Base-by-base conservation (phyloP, 2,888 invertebrate species). In the Parnassius mnemosyne region DNA sequence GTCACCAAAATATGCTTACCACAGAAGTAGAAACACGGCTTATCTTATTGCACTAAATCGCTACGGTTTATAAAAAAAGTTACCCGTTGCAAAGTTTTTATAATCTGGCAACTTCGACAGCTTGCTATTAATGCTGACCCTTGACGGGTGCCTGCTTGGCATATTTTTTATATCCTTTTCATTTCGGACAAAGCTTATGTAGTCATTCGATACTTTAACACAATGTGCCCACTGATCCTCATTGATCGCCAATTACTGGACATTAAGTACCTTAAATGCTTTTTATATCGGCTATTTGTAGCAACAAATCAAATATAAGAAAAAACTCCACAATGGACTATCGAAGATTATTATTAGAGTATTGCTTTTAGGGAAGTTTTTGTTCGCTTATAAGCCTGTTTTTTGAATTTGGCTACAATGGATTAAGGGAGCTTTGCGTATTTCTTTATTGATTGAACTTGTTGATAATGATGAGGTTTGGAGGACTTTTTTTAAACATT, bases 191-290 rank as follows among this genome's bases (percentile, higher is more conserved):
- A 89, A 83, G 71, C 80, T 70, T 72, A 65, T 64, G 56, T 68
- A 72, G 78, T 80, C 74, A 83, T 84, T 84, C 85, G 84, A 84
- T 87, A 82, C 79, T 83, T 80, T 80, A 79, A 77, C 81, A 91
- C 91, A 91, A 91, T 91, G 89, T 87, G 73, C 91, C 91, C 91
- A 91, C 87, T 89, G 91, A 91, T 90, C 90, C 90, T 89, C 87
- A 91, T 90, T 91, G 89, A 91, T 88, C 89, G 89, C 89, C 91
- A 90, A 91, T 91, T 91, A 91, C 91, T 84, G 90, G 91, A 91
- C 91, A 90, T 90, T 89, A 90, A 91, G 91, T 90, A 90, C 89
- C 89, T 89, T 78, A 83, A 88, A 85, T 83, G 89, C 88, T 82
- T 88, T 89, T 89, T 83, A 89, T 82, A 81, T 81, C 81, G 81